Evolutionary conservation across 2,113 vertebrate genomes (phyloP).

Genomic region (Strix uralensis): DNA sequence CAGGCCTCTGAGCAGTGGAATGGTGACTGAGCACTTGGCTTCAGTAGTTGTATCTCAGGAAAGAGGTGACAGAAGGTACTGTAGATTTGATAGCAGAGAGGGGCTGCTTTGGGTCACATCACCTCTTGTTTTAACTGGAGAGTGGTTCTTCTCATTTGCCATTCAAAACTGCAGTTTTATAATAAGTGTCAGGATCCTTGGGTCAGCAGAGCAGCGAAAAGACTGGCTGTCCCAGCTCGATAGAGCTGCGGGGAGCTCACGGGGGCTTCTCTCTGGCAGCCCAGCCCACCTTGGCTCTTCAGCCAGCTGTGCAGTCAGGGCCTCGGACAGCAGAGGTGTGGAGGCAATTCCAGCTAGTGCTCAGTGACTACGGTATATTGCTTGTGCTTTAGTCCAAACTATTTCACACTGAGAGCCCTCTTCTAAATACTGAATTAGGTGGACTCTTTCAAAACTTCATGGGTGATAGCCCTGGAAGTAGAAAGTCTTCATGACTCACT

Average conservation of each 20-base stretch:
- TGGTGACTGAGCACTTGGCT: neutral
- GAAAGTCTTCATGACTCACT: conserved; percentile 50
- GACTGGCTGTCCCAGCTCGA: neutral
- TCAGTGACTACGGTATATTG: neutral
- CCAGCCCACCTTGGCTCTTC: neutral
- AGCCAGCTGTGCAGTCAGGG: neutral
- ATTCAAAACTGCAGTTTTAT: neutral
- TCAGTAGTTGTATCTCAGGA: neutral
- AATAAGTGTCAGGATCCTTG: neutral
- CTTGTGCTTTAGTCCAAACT: neutral
- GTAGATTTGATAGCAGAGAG: neutral
- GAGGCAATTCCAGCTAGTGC: neutral
- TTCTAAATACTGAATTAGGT: conserved; percentile 28
- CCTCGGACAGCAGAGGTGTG: neutral
- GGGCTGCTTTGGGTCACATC: neutral
- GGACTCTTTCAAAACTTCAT: conserved; percentile 30
- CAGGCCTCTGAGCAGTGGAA: neutral
- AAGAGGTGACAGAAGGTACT: neutral
- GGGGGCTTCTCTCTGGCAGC: neutral
- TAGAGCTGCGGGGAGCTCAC: accelerated
- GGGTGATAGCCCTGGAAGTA: conserved; percentile 37
- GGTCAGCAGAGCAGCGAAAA: neutral
- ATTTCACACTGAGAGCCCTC: neutral
- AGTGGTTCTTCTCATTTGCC: neutral
- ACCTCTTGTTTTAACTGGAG: neutral